A percentile compares a stretch with the other conserved stretches of the same genome.
phyloP scores from a whole-genome alignment of 1,140 invertebrate genomes.

The Heliconius himera region DNA sequence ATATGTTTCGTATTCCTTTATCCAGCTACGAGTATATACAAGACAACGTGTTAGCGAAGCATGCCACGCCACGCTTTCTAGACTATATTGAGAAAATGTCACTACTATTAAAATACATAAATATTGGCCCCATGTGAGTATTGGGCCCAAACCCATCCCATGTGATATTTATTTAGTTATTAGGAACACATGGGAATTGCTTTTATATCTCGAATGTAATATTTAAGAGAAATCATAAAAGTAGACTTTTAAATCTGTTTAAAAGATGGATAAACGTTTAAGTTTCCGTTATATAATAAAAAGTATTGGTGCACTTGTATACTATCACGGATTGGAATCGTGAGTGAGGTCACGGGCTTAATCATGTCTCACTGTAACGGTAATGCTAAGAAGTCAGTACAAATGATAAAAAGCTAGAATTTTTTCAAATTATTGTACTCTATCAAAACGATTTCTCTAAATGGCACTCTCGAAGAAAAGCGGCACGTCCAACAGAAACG shows the following conservation, averaged over 20 bases:
- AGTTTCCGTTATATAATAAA: constrained; percentile 17
- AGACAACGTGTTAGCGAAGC: not conserved
- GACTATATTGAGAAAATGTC: constrained; percentile 11
- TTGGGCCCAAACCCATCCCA: not conserved
- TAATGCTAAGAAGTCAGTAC: not conserved
- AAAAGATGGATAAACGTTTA: not conserved
- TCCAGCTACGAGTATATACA: not conserved
- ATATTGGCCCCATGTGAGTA: not conserved
- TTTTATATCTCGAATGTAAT: not conserved
- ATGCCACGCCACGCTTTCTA: not conserved
- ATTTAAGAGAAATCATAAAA: not conserved
- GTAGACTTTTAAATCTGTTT: not conserved
- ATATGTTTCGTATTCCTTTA: not conserved
- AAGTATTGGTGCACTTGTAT: constrained; percentile 13
- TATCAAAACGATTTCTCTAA: not conserved
- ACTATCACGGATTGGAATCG: constrained; percentile 13
- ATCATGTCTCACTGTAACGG: constrained; percentile 24
- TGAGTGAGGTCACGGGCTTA: constrained; percentile 19
- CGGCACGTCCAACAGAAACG: not conserved
- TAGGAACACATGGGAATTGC: not conserved
- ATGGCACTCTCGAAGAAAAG: constrained; percentile 6
- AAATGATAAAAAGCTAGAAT: not conserved
- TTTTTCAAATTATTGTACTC: not conserved
- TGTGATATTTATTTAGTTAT: not conserved
- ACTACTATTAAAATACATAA: not conserved